Evolutionary conservation across 2,888 invertebrate genomes (phyloP).

Genomic region (Seira musarum): DNA sequence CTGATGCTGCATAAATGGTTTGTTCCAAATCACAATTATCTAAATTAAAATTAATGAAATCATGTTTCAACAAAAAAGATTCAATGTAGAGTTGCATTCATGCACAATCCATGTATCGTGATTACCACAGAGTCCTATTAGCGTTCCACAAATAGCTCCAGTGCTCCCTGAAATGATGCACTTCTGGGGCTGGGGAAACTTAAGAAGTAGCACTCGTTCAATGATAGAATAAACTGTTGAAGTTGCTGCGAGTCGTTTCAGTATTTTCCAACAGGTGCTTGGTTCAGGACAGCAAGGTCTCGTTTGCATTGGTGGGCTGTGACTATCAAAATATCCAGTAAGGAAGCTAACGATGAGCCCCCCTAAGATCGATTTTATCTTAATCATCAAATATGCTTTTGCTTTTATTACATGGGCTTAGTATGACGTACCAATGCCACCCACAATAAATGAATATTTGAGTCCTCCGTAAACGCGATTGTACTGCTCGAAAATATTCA

Average conservation of each 20-base stretch:
- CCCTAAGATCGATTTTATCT: conserved; percentile 8
- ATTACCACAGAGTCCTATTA: conserved; percentile 36
- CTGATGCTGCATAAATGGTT: conserved; percentile 15
- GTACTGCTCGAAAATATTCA: conserved; percentile 29
- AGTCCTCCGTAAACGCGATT: conserved; percentile 39
- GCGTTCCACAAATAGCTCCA: conserved; percentile 31
- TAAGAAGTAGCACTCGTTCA: conserved; percentile 36
- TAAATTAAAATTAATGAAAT: neutral
- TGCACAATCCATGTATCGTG: neutral
- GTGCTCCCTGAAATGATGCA: conserved; percentile 31
- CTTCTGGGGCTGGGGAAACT: conserved; percentile 29
- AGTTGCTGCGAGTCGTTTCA: neutral
- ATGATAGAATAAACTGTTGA: conserved; percentile 16
- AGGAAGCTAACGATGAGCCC: conserved; percentile 28
- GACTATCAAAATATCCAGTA: conserved; percentile 39
- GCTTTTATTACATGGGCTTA: neutral
- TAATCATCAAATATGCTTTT: neutral
- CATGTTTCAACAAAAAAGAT: neutral
- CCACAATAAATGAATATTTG: conserved; percentile 37
- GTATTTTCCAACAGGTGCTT: neutral
- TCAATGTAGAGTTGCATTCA: neutral
- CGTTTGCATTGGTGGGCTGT: neutral
- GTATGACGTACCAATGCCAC: conserved; percentile 35
- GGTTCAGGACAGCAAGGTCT: neutral
- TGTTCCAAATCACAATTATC: conserved; percentile 26